Percentiles rank a stretch among this genome's conserved stretches.
Conservation (phyloP, 2,888 invertebrate species). For the Spodoptera littoralis region DNA sequence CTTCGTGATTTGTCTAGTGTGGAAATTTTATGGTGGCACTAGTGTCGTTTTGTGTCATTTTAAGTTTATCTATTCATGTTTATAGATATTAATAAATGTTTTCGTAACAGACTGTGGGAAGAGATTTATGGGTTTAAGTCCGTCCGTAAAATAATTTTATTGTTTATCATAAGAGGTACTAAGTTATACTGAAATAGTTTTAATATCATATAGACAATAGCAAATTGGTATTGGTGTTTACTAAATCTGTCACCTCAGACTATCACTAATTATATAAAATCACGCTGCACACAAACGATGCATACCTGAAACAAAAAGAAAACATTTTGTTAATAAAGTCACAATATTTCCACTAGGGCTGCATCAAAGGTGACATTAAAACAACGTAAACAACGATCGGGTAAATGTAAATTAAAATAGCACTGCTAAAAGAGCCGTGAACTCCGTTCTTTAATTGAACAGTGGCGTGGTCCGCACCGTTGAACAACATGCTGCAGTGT, state of each 20-base stretch:
- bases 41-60: slow-evolving; percentile 11
- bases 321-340: slow-evolving; percentile 37
- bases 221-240: background rate
- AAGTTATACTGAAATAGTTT: no score
- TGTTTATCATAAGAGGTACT: no score
- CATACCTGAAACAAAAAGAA: slow-evolving; percentile 55
- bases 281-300: slow-evolving; percentile 13
- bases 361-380: slow-evolving; percentile 28
- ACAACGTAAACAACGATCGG: slow-evolving; percentile 18
- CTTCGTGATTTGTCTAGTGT: slow-evolving; percentile 26
- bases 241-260: background rate
- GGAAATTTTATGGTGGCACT: slow-evolving; percentile 38
- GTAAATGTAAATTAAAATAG: slow-evolving; percentile 30
- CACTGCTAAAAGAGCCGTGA: slow-evolving; percentile 34
- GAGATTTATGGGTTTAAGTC: background rate
- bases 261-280: background rate
- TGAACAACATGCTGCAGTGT: slow-evolving; percentile 34
- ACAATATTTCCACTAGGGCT: slow-evolving; percentile 15
- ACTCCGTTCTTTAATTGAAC: slow-evolving; percentile 44
- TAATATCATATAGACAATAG: no score
- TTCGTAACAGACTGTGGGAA: background rate
- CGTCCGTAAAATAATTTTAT: no score
- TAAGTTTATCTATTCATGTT: background rate
- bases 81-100: slow-evolving; percentile 9
- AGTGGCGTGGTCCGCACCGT: slow-evolving; percentile 22